Evolutionary conservation across 2,797 vertebrate genomes (phyloP).

Genomic region (Xenops minutus): DNA sequence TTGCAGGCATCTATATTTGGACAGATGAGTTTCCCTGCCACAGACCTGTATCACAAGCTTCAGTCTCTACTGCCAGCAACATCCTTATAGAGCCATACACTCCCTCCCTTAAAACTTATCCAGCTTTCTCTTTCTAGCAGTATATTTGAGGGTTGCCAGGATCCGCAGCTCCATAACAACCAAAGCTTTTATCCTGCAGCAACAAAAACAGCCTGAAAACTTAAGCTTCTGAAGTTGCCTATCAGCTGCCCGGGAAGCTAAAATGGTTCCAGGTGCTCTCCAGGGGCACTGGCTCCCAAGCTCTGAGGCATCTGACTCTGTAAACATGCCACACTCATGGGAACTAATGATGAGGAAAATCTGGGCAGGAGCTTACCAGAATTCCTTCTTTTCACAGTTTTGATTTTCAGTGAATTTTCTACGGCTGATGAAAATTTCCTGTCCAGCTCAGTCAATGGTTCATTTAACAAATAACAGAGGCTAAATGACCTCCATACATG

Average conservation of each 20-base stretch:
- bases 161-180: slow-evolving; percentile 11
- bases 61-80: not conserved
- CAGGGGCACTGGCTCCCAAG: not conserved
- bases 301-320: not conserved
- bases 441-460: not conserved
- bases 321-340: not conserved
- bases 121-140: slow-evolving; percentile 3
- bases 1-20: slow-evolving; percentile 69
- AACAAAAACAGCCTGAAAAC: slow-evolving; percentile 17
- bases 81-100: not conserved
- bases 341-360: not conserved
- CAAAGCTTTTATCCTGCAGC: not conserved
- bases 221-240: not conserved
- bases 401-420: not conserved
- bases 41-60: slow-evolving; percentile 28
- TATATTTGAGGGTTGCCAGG: slow-evolving; percentile 16
- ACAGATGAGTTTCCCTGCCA: slow-evolving; percentile 30
- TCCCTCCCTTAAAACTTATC: not conserved
- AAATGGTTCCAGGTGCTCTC: not conserved
- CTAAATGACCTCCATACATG: not conserved
- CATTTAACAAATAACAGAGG: not conserved
- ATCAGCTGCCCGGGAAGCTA: not conserved
- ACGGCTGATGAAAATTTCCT: not conserved
- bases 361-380: not conserved
- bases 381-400: not conserved